phyloP scores from a whole-genome alignment of 2,797 vertebrate genomes.

The Argentina silus region DNA sequence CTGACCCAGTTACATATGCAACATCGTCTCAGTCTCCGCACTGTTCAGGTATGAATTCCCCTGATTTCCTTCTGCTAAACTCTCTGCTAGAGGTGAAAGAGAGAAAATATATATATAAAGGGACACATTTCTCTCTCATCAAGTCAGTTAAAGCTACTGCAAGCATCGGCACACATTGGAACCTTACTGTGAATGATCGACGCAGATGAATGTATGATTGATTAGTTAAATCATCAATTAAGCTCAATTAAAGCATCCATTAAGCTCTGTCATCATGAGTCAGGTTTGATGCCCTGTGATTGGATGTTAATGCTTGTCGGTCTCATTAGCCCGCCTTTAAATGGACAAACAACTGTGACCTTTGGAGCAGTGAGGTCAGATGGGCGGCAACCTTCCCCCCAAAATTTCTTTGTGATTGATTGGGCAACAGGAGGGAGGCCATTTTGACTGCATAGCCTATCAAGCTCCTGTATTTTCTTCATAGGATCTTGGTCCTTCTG shows the following conservation, averaged over 20 bases:
- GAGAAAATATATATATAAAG: too few relatives aligned
- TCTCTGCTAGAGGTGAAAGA: conserved; percentile 4
- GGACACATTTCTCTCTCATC: too few relatives aligned
- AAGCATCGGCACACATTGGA: too few relatives aligned
- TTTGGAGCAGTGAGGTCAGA: conserved; percentile 37
- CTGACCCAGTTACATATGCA: background rate
- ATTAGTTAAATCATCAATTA: conserved; percentile 62
- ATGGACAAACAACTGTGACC: conserved; percentile 41
- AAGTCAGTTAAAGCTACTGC: too few relatives aligned
- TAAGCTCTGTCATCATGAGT: conserved; percentile 53
- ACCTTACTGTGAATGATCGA: background rate
- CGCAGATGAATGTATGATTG: conserved; percentile 57
- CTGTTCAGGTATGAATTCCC: background rate
- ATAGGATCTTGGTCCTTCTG: background rate
- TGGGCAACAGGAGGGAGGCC: background rate
- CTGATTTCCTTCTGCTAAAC: background rate
- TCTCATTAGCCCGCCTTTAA: conserved; percentile 35
- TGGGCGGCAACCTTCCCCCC: conserved; percentile 6
- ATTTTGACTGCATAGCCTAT: conserved; percentile 12
- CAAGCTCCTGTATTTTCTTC: background rate
- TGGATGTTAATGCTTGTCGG: conserved; percentile 45
- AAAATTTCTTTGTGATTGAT: conserved; percentile 21
- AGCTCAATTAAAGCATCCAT: too few relatives aligned
- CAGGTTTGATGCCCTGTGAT: conserved; percentile 54
- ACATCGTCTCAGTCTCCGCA: too few relatives aligned